Base-by-base conservation (phyloP, 1,140 invertebrate genomes). In the Pogonognathellus flavescens region DNA sequence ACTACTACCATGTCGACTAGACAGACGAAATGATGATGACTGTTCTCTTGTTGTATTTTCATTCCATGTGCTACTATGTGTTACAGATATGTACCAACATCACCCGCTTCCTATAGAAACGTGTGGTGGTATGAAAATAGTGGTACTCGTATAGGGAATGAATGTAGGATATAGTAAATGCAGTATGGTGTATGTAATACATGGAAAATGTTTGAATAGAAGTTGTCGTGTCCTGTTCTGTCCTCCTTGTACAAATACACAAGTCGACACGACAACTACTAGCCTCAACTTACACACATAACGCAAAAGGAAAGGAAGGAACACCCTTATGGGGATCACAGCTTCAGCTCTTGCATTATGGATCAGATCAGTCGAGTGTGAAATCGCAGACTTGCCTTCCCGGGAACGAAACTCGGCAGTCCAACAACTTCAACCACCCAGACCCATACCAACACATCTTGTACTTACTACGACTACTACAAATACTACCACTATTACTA, bases 321-420 rank as follows among this genome's bases (percentile, higher is more conserved):
- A 84, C 84, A 86, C 84, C 83, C 86, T 83, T 84, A 88, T 53
- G 59, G 62, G 70, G 66, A 86, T 86, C 83, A 84, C 82, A 83
- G 84, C 82, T 87, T 76, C 84, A 70, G 70, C 88, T 88, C 86
- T 89, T 89, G 88, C 88, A 89, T 89, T 89, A 89, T 89, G 88
- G 88, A 89, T 89, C 87, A 87, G 86, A 60, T 60, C 88, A 86
- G 18, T 89, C 66, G 70, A 88, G 86, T 85, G 88, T 88, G 85
- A 89, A 89, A 89, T 89, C 88, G 87, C 80, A 62, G 88, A 87
- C 82, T 85, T 87, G 85, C 70, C 41, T 41, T 76, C 70, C 70
- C 70, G 70, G 84, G 86, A 84, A 86, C 70, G 76, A 81, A 86
- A 80, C 31, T 41, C 31, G 31, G 31, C 31, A 41, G 31, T 41